A percentile compares a stretch with the other conserved stretches of the same genome.
Conservation (phyloP, 2,113 vertebrate genomes). For the Cyanoramphus novaezelandiae region DNA sequence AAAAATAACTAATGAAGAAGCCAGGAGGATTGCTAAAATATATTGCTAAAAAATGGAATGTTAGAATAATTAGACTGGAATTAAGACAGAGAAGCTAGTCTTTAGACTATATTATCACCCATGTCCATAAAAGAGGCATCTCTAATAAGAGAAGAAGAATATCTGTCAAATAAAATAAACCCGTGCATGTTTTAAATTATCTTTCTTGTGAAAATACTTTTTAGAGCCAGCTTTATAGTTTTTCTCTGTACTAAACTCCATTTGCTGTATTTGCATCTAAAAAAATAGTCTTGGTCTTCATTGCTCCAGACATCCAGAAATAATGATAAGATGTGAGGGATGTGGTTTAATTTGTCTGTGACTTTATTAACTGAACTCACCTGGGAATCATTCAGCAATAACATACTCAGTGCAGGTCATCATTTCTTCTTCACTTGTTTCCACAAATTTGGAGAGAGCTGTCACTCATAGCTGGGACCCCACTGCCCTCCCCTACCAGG, state of each 20-base stretch:
- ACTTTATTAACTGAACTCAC: conserved; percentile 65
- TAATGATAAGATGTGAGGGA: conserved; percentile 46
- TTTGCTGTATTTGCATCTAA: neutral
- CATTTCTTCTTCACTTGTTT: conserved; percentile 53
- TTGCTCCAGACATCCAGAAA: conserved; percentile 51
- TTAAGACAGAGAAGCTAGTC: neutral
- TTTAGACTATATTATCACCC: neutral
- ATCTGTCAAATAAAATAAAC: neutral
- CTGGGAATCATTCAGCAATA: conserved; percentile 67
- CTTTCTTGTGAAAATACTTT: neutral
- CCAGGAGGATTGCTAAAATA: neutral
- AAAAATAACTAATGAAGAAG: neutral
- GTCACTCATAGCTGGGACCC: conserved; percentile 52
- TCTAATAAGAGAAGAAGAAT: neutral
- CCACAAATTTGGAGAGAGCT: conserved; percentile 45
- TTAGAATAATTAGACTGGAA: neutral
- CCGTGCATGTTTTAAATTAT: neutral
- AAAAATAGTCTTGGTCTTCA: neutral
- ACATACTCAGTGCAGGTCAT: conserved; percentile 25
- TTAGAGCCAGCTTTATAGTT: neutral
- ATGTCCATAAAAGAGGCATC: neutral
- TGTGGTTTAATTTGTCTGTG: conserved; percentile 51
- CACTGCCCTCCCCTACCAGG: neutral
- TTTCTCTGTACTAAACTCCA: neutral
- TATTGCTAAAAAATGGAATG: neutral